phyloP scores from a whole-genome alignment of 2,797 vertebrate species.

The Peromyscus eremicus region DNA sequence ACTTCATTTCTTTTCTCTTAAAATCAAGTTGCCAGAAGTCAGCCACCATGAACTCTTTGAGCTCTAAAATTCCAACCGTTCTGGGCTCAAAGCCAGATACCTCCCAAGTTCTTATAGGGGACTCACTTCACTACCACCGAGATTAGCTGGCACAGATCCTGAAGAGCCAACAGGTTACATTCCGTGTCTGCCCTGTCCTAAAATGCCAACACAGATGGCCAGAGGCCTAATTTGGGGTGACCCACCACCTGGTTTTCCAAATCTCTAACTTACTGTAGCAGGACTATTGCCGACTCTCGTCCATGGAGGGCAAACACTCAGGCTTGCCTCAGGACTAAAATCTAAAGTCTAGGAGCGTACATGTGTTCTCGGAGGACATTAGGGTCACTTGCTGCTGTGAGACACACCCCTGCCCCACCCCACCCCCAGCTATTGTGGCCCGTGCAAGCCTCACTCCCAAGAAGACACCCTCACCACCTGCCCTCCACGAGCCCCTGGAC shows the following conservation, averaged over 20 bases:
- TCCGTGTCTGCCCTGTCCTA: not conserved
- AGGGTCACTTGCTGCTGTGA: not conserved
- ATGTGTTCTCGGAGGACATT: not conserved
- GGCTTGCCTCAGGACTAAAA: slow-evolving; percentile 16
- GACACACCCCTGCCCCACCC: no score
- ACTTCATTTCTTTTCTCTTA: slow-evolving; percentile 19
- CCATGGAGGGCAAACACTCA: not conserved
- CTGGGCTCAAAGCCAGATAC: slow-evolving; percentile 49
- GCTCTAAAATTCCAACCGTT: slow-evolving; percentile 59
- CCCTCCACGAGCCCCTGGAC: not conserved
- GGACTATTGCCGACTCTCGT: not conserved
- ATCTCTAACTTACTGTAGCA: not conserved
- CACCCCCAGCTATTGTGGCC: not conserved
- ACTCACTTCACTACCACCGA: not conserved
- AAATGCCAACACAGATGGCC: not conserved
- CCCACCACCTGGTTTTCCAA: not conserved
- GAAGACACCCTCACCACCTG: not conserved
- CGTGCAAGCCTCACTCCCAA: not conserved
- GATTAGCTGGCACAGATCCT: not conserved
- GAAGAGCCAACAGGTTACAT: not conserved
- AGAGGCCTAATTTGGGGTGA: not conserved
- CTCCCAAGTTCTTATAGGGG: slow-evolving; percentile 33
- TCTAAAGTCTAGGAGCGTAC: not conserved
- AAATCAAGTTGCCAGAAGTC: slow-evolving; percentile 49
- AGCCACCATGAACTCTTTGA: slow-evolving; percentile 4